phyloP scores from a whole-genome alignment of 2,113 vertebrate genomes.

The Odocoileus hemionus region DNA sequence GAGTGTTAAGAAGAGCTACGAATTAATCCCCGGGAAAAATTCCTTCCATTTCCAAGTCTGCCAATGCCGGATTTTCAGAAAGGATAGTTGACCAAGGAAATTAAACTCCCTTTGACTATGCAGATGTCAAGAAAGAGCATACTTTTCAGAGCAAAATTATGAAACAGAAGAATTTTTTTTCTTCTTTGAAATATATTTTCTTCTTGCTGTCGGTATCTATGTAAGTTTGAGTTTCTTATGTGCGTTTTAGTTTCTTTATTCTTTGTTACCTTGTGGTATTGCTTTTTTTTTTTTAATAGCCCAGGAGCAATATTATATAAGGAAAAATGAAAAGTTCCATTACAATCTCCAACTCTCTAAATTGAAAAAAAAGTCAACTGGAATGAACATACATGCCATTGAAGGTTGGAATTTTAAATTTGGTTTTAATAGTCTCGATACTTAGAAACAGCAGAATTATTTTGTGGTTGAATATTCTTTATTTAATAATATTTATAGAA shows the following conservation, averaged over 20 bases:
- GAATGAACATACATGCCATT: not conserved
- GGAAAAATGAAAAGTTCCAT: not conserved
- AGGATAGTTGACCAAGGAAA: slow-evolving; percentile 71
- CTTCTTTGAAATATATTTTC: slow-evolving; percentile 55
- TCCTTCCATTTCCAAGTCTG: slow-evolving; percentile 73
- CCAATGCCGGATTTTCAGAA: slow-evolving; percentile 67
- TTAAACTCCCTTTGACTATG: slow-evolving; percentile 62
- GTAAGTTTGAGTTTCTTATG: not conserved
- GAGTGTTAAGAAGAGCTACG: slow-evolving; percentile 63
- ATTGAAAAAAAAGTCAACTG: not conserved
- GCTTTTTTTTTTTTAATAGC: not conserved
- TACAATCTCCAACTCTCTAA: not conserved
- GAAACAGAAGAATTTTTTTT: slow-evolving; percentile 36
- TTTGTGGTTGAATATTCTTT: slow-evolving; percentile 4
- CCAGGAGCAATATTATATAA: not conserved
- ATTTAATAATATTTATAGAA: slow-evolving; percentile 7
- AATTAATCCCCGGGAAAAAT: slow-evolving; percentile 75
- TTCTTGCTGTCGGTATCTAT: not conserved
- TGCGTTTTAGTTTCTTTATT: slow-evolving; percentile 20
- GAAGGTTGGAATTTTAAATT: not conserved
- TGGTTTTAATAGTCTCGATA: not conserved
- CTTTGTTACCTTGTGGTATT: not conserved
- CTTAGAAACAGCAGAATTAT: slow-evolving; percentile 30
- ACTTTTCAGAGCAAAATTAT: slow-evolving; percentile 43
- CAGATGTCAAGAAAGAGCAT: slow-evolving; percentile 51